A percentile compares a stretch with the other conserved stretches of the same genome.
Evolutionary conservation across 2,113 vertebrate genomes (phyloP).

Genomic region (Poecilia latipinna): DNA sequence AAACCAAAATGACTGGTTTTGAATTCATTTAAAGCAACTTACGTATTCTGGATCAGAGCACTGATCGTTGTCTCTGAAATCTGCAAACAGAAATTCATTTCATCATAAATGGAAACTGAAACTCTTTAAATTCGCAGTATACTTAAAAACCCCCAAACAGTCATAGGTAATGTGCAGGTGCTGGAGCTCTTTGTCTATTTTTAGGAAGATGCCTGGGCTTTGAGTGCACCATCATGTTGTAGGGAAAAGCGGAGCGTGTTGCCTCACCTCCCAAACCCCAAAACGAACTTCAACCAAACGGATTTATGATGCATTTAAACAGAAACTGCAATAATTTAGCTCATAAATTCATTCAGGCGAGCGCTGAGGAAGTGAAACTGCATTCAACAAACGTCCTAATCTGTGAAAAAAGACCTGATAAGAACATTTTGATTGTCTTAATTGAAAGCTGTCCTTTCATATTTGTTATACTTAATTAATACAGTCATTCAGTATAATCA

Average conservation of each 20-base stretch:
- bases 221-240: background rate
- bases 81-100: constrained; percentile 51
- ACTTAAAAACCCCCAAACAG: background rate
- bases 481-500: background rate
- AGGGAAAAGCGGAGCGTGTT: background rate
- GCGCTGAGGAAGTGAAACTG: background rate
- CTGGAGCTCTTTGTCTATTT: background rate
- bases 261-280: background rate
- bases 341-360: background rate
- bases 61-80: constrained; percentile 75
- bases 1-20: background rate
- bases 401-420: background rate
- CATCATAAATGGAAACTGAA: background rate
- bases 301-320: background rate
- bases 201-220: background rate
- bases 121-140: background rate
- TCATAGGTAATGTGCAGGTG: background rate
- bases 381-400: background rate
- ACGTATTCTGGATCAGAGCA: constrained; percentile 90
- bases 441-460: background rate
- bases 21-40: constrained; percentile 69
- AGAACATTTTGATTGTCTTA: background rate
- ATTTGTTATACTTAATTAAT: no score
- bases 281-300: background rate
- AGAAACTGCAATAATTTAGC: background rate